phyloP scores from a whole-genome alignment of 1,140 invertebrate genomes.

The Hydropsyche tenuis region DNA sequence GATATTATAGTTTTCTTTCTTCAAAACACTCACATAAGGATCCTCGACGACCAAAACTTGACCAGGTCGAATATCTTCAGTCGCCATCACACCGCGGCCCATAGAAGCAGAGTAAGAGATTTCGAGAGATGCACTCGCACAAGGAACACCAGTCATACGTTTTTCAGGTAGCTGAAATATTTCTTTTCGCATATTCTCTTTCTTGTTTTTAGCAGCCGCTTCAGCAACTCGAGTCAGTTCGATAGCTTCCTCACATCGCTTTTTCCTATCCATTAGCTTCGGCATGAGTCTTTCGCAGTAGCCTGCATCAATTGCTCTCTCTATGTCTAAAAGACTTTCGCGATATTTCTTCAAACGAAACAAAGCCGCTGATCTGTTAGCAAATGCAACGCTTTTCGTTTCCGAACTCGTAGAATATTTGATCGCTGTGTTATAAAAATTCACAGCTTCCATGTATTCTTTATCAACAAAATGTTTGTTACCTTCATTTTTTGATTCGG shows the following conservation, averaged over 20 bases:
- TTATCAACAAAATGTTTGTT: neutral
- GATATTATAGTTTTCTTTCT: constrained; percentile 69
- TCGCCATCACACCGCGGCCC: constrained; percentile 72
- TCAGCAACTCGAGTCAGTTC: no score
- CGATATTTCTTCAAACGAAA: constrained; percentile 67
- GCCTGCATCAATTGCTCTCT: constrained; percentile 55
- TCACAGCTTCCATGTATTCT: neutral
- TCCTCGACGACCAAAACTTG: constrained; percentile 80
- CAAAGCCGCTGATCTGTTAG: constrained; percentile 75
- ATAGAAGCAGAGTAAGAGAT: constrained; percentile 59
- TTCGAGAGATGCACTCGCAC: constrained; percentile 66
- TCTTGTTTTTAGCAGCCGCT: neutral
- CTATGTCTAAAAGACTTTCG: constrained; percentile 68
- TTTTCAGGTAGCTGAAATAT: no score
- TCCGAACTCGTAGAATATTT: constrained; percentile 63
- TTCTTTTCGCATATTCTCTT: no score
- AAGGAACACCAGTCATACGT: constrained; percentile 57
- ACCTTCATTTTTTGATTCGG: neutral
- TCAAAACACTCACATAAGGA: constrained; percentile 75
- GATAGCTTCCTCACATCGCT: no score
- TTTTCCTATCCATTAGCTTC: constrained; percentile 28
- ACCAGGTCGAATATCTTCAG: constrained; percentile 70
- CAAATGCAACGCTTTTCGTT: constrained; percentile 67
- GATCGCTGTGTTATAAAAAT: constrained; percentile 69
- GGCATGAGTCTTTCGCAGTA: no score